These are phyloP conservation scores for Pomacea canaliculata DNA, from an alignment of 2,888 invertebrate species.

Conservation along the genomic window DNA sequence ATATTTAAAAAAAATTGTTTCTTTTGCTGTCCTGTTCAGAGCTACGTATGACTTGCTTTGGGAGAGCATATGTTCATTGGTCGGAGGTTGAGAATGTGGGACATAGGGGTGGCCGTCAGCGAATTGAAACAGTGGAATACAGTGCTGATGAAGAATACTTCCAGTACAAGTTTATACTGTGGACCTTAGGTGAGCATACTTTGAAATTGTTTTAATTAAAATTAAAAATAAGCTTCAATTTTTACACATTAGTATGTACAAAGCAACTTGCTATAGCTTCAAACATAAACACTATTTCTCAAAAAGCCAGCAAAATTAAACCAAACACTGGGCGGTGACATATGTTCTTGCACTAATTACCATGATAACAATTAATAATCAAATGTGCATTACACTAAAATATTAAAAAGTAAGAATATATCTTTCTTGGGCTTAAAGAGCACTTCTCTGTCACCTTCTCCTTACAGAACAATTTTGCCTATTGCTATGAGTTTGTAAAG, in stretches of 20 bases:
- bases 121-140: constrained; percentile 37
- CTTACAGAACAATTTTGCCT: too few species aligned
- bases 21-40: constrained; percentile 14
- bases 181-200: constrained; percentile 30
- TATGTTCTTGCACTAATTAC: too few species aligned
- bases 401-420: too few species aligned
- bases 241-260: neutral
- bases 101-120: constrained; percentile 36
- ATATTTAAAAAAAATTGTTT: too few species aligned
- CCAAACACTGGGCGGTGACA: too few species aligned
- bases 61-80: constrained; percentile 36
- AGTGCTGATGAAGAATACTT: constrained; percentile 38
- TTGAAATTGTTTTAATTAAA: neutral
- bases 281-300: too few species aligned
- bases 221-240: neutral
- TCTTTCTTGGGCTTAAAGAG: too few species aligned
- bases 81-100: constrained; percentile 39
- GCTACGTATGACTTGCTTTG: constrained; percentile 35
- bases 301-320: too few species aligned
- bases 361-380: too few species aligned
- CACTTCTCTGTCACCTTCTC: too few species aligned
- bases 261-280: neutral
- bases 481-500: too few species aligned
- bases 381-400: too few species aligned
- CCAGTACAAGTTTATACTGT: constrained; percentile 32